phyloP scores from a whole-genome alignment of 1,140 invertebrate genomes.

The Atta texana region DNA sequence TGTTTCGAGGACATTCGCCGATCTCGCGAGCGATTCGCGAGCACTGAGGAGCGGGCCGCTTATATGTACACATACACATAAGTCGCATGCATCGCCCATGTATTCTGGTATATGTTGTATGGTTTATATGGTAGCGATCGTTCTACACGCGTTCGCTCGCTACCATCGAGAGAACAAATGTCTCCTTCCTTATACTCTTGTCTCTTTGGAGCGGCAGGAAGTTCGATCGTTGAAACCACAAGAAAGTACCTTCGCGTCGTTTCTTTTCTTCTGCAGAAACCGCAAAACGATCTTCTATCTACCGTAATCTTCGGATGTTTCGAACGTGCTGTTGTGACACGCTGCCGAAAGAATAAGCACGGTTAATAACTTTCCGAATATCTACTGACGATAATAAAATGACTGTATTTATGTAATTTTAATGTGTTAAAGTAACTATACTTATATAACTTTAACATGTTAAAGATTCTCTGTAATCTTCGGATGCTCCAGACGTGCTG shows the following conservation, averaged over 20 bases:
- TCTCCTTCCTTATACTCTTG: conserved; percentile 14
- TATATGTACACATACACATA: neutral
- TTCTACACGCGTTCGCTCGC: conserved; percentile 3
- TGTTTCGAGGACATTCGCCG: conserved; percentile 81
- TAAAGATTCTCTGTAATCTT: too few species aligned
- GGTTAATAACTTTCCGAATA: neutral
- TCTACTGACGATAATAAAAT: neutral
- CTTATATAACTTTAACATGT: too few species aligned
- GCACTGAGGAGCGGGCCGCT: conserved; percentile 37
- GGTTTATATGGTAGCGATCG: neutral
- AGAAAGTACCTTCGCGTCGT: conserved; percentile 9
- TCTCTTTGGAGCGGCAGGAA: neutral
- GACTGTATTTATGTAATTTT: too few species aligned
- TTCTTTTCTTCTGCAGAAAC: conserved; percentile 16
- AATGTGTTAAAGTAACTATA: too few species aligned
- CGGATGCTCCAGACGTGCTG: too few species aligned
- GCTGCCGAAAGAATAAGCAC: neutral
- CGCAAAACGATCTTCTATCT: neutral
- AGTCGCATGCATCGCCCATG: neutral
- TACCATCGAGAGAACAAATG: conserved; percentile 9
- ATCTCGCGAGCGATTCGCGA: conserved; percentile 73
- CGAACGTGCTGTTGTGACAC: neutral
- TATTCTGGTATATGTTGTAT: neutral
- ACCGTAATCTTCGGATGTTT: conserved; percentile 8
- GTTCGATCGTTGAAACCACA: conserved; percentile 38